Conservation (phyloP, 2,888 invertebrate genomes). For the Epistrophe grossulariae region DNA sequence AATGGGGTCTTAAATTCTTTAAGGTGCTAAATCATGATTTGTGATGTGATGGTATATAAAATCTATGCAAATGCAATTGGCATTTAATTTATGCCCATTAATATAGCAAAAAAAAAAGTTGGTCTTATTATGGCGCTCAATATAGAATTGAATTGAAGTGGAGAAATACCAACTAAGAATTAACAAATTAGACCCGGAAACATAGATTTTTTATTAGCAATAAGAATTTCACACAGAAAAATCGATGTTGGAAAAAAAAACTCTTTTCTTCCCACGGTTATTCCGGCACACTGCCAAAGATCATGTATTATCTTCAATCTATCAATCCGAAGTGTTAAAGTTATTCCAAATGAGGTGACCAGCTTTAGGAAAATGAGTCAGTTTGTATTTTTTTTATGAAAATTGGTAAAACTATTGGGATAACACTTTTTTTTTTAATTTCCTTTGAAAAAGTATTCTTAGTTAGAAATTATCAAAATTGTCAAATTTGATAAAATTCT, state of each 20-base stretch:
- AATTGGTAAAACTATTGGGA: no score
- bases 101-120: background rate
- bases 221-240: slow-evolving; percentile 51
- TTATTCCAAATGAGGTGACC: background rate
- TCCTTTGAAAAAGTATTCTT: no score
- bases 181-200: slow-evolving; percentile 47
- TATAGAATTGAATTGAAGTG: background rate
- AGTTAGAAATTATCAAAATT: no score
- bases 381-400: no score
- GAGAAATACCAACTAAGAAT: background rate
- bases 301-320: slow-evolving; percentile 54
- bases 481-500: no score
- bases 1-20: slow-evolving; percentile 47
- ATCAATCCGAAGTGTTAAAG: slow-evolving; percentile 29
- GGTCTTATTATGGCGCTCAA: slow-evolving; percentile 9
- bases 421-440: no score
- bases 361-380: background rate
- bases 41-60: background rate
- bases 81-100: slow-evolving; percentile 24
- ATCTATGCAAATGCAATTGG: slow-evolving; percentile 37
- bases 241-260: background rate
- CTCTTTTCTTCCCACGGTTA: slow-evolving; percentile 51
- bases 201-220: slow-evolving; percentile 39
- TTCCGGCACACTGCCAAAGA: slow-evolving; percentile 48
- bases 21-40: slow-evolving; percentile 46